A percentile compares a stretch with the other conserved stretches of the same genome.
These are phyloP conservation scores for Albula glossodonta DNA, from an alignment of 2,113 vertebrate species.

Conservation along the genomic window DNA sequence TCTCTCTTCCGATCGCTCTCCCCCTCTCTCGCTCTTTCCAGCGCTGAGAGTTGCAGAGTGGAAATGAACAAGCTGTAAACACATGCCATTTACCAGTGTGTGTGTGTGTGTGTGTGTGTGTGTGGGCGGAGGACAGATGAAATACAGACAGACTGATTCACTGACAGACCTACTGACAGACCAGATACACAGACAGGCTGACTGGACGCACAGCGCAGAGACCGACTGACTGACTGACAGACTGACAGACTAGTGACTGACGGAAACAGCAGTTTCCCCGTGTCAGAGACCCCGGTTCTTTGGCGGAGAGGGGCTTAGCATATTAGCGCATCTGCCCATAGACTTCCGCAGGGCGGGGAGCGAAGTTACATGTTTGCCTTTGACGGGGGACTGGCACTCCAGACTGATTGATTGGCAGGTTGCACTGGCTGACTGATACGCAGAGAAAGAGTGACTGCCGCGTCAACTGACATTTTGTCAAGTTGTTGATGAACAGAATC, in stretches of 20 bases:
- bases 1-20: constrained; percentile 68
- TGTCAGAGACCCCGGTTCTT: neutral
- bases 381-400: neutral
- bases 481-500: neutral
- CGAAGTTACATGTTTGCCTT: no score
- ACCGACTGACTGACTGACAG: neutral
- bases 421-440: neutral
- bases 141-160: constrained; percentile 42
- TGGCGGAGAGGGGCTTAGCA: neutral
- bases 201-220: constrained; percentile 10
- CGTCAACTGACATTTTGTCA: neutral
- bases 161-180: constrained; percentile 41
- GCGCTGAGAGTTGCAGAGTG: constrained; percentile 79
- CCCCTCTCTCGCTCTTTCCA: constrained; percentile 64
- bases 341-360: neutral
- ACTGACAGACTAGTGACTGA: constrained; percentile 29
- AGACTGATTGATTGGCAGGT: neutral
- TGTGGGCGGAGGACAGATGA: constrained; percentile 42
- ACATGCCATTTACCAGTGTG: constrained; percentile 75
- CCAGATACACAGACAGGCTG: constrained; percentile 39
- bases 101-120: constrained; percentile 60
- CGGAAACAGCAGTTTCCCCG: neutral
- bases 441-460: neutral
- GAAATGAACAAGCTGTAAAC: constrained; percentile 84
- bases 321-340: neutral